Percentiles rank a stretch among this genome's conserved stretches.
Conservation (phyloP, 2,888 invertebrate species). For the Nemotelus pantherinus region DNA sequence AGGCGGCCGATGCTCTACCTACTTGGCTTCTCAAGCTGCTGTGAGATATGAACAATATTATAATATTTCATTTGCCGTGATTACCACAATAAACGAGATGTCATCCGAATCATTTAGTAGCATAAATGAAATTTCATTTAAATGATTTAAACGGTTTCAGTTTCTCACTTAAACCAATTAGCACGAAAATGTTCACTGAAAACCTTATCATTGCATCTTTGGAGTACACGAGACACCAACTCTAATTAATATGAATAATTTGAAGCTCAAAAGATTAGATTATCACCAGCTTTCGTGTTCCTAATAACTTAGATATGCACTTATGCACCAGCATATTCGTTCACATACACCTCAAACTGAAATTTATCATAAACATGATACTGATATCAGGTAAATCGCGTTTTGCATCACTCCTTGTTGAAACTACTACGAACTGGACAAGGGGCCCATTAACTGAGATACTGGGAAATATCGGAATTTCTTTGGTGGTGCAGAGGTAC, state of each 20-base stretch:
- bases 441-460: neutral
- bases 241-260: slow-evolving; percentile 28
- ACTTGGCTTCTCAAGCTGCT: no score
- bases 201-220: slow-evolving; percentile 12
- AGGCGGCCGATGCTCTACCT: no score
- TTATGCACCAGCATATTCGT: neutral
- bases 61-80: no score
- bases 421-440: no score
- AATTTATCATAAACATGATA: slow-evolving; percentile 27
- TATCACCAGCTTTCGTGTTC: slow-evolving; percentile 3
- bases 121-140: no score
- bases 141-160: no score
- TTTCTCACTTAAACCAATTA: neutral
- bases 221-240: slow-evolving; percentile 24
- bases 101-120: no score
- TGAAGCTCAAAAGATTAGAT: slow-evolving; percentile 5
- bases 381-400: neutral
- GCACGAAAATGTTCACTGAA: slow-evolving; percentile 8
- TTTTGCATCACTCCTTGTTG: no score
- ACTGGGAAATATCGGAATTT: neutral
- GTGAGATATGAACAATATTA: no score
- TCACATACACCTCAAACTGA: neutral
- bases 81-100: no score
- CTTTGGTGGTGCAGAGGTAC: neutral
- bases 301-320: slow-evolving; percentile 10